These are phyloP conservation scores for Holacanthus passer DNA, from an alignment of 2,113 vertebrate species.

Conservation along the genomic window DNA sequence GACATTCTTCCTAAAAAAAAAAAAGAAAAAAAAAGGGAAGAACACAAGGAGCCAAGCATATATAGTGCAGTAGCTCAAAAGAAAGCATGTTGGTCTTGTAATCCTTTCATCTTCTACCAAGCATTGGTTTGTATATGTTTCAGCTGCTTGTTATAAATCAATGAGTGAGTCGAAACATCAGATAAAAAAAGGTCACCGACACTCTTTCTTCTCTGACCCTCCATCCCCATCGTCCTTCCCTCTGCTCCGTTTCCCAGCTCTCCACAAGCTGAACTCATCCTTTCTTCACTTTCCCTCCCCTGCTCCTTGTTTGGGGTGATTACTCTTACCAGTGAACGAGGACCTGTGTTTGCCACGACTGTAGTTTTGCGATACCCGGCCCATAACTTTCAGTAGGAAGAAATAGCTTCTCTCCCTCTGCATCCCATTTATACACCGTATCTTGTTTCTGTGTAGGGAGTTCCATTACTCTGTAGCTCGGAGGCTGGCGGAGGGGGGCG, in stretches of 20 bases:
- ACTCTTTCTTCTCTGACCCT: constrained; percentile 26
- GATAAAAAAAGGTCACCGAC: constrained; percentile 35
- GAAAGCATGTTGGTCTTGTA: background rate
- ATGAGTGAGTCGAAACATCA: constrained; percentile 23
- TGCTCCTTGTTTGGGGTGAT: constrained; percentile 70
- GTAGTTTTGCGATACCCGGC: constrained; percentile 68
- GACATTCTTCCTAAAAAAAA: background rate
- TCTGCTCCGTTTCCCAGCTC: constrained; percentile 6
- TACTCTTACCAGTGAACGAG: constrained; percentile 71
- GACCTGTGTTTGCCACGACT: constrained; percentile 63
- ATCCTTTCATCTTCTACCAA: constrained; percentile 30
- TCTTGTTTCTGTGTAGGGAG: constrained; percentile 78
- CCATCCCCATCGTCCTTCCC: background rate
- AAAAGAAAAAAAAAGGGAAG: background rate
- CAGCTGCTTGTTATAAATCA: constrained; percentile 39
- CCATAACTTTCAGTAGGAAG: constrained; percentile 78
- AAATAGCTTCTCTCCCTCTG: constrained; percentile 75
- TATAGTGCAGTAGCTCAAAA: background rate
- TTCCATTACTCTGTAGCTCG: constrained; percentile 79
- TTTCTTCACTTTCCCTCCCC: constrained; percentile 38
- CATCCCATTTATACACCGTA: constrained; percentile 80
- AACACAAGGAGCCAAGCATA: background rate
- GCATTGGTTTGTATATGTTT: constrained; percentile 34
- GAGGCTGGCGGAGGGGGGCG: constrained; percentile 60
- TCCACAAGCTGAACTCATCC: constrained; percentile 31